Conservation (phyloP, 1,140 invertebrate species). For the Dendrolimus punctatus region DNA sequence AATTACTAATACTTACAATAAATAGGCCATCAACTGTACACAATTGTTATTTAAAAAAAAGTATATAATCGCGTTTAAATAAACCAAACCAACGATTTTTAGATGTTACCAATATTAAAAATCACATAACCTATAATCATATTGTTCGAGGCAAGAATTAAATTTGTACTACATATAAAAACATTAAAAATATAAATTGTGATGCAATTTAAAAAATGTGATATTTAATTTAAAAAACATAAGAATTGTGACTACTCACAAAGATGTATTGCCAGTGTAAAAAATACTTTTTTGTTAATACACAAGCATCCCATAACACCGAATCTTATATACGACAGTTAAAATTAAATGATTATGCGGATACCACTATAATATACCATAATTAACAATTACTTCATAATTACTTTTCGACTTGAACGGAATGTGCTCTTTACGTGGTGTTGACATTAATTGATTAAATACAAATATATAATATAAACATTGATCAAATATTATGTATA, state of each 20-base stretch:
- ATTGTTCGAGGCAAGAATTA: too few species aligned
- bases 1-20: slow-evolving; percentile 43
- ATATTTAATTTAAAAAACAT: not conserved
- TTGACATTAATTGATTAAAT: slow-evolving; percentile 32
- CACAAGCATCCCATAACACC: slow-evolving; percentile 23
- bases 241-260: not conserved
- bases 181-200: not conserved
- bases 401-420: slow-evolving; percentile 44
- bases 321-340: slow-evolving; percentile 19
- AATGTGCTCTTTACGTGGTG: slow-evolving; percentile 57
- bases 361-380: slow-evolving; percentile 32
- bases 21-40: slow-evolving; percentile 38
- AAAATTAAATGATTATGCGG: slow-evolving; percentile 21
- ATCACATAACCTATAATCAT: too few species aligned
- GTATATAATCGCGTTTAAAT: slow-evolving; percentile 4
- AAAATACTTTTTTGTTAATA: not conserved
- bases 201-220: too few species aligned
- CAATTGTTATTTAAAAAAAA: slow-evolving; percentile 2
- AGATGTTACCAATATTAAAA: too few species aligned
- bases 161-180: not conserved
- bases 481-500: slow-evolving; percentile 35
- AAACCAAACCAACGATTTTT: too few species aligned
- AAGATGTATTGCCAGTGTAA: not conserved
- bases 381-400: slow-evolving; percentile 28
- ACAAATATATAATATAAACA: slow-evolving; percentile 39